Conservation (phyloP, 2,888 invertebrate genomes). For the Ligdia adustata region DNA sequence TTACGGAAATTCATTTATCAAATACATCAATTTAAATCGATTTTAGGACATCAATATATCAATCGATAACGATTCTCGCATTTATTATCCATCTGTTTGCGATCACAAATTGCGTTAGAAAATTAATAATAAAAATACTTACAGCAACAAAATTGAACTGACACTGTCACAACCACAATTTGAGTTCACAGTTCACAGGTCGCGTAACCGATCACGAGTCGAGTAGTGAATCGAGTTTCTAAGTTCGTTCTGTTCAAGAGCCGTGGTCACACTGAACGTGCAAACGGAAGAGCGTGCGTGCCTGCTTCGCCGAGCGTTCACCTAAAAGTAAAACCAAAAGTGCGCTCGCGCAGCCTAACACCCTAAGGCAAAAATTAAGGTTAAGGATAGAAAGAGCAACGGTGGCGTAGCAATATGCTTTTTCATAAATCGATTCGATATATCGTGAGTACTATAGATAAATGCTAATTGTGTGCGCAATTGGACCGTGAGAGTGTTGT, state of each 20-base stretch:
- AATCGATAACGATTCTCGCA: neutral
- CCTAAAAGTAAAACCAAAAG: slow-evolving; percentile 68
- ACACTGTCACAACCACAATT: slow-evolving; percentile 69
- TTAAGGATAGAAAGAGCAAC: slow-evolving; percentile 71
- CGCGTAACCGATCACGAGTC: slow-evolving; percentile 50
- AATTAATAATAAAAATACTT: slow-evolving; percentile 44
- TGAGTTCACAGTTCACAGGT: slow-evolving; percentile 74
- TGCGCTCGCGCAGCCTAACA: slow-evolving; percentile 63
- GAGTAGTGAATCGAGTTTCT: slow-evolving; percentile 63
- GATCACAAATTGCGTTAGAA: slow-evolving; percentile 3
- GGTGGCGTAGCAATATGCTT: slow-evolving; percentile 47
- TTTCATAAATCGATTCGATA: slow-evolving; percentile 61
- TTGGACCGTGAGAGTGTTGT: slow-evolving; percentile 60
- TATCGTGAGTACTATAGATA: slow-evolving; percentile 36
- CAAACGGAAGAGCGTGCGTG: slow-evolving; percentile 67
- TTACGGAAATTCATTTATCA: slow-evolving; percentile 8
- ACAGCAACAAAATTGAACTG: slow-evolving; percentile 46
- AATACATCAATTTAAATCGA: slow-evolving; percentile 12
- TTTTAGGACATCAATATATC: slow-evolving; percentile 14
- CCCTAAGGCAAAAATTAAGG: slow-evolving; percentile 69
- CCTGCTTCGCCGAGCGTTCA: slow-evolving; percentile 68
- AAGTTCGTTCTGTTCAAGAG: slow-evolving; percentile 78
- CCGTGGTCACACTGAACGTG: slow-evolving; percentile 73
- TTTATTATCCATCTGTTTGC: too few relatives aligned
- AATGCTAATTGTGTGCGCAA: slow-evolving; percentile 57